Evolutionary conservation across 2,113 vertebrate species (phyloP).

Genomic region (Syrmaticus mikado): DNA sequence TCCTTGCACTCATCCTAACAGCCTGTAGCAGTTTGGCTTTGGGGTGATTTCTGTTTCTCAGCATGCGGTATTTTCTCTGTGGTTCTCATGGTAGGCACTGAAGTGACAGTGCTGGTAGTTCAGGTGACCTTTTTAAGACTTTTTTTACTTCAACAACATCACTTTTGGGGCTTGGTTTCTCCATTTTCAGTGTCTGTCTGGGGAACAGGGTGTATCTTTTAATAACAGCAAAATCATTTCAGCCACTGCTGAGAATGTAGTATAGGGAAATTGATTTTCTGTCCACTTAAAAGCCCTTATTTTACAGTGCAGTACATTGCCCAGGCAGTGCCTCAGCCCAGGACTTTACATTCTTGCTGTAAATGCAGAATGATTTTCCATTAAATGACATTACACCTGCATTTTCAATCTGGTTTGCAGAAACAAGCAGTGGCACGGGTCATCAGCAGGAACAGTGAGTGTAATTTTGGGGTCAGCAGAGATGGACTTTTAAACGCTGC

Average conservation of each 20-base stretch:
- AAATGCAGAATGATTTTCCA: neutral
- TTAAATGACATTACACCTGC: neutral
- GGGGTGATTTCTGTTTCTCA: rapidly evolving
- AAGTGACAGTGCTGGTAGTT: neutral
- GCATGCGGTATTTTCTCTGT: rapidly evolving
- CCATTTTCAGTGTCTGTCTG: neutral
- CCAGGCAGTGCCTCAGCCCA: neutral
- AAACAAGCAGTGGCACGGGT: neutral
- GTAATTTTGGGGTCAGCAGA: rapidly evolving
- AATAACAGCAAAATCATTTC: neutral
- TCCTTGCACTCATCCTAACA: rapidly evolving
- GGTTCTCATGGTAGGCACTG: neutral
- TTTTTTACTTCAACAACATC: neutral
- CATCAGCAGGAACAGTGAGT: neutral
- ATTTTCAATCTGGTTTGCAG: neutral
- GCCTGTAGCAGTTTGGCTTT: neutral
- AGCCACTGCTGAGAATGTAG: neutral
- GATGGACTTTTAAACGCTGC: neutral
- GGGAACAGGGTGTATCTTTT: neutral
- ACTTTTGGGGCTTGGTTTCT: neutral
- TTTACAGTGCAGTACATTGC: neutral
- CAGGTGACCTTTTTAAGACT: neutral
- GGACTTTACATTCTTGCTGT: neutral
- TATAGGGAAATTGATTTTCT: neutral
- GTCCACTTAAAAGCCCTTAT: neutral